Conservation (phyloP, 2,797 vertebrate genomes). For the Pipistrellus nathusii region DNA sequence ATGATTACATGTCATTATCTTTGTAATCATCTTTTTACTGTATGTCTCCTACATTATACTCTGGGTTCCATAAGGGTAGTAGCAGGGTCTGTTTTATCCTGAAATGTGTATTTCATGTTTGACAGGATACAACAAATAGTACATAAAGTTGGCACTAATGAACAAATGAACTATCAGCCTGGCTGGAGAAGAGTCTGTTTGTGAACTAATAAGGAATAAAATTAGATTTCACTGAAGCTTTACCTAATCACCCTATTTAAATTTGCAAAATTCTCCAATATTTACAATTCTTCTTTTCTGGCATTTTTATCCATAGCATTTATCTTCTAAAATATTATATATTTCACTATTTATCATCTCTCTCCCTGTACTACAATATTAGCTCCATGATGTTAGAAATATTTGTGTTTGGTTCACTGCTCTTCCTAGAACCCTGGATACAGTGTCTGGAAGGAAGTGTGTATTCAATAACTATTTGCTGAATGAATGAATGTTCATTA, state of each 20-base stretch:
- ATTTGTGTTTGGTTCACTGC: not conserved
- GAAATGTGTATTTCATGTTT: conserved; percentile 1
- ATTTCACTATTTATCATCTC: conserved; percentile 30
- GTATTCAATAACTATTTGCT: conserved; percentile 20
- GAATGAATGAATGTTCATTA: conserved; percentile 24
- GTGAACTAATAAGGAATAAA: conserved; percentile 32
- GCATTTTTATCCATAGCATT: conserved; percentile 23
- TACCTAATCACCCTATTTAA: conserved; percentile 42
- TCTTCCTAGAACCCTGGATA: conserved; percentile 48
- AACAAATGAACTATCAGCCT: conserved; percentile 22
- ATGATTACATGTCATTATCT: conserved; percentile 57
- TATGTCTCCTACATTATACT: not conserved
- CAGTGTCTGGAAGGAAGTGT: not conserved
- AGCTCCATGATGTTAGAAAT: conserved; percentile 5
- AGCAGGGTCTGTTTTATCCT: conserved; percentile 35
- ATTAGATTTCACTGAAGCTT: not conserved
- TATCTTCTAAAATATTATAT: conserved; percentile 26
- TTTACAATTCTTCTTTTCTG: not conserved
- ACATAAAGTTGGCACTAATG: not conserved
- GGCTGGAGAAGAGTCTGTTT: not conserved
- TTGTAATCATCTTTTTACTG: conserved; percentile 27
- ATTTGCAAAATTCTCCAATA: conserved; percentile 46
- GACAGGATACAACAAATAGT: not conserved
- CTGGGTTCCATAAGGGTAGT: not conserved
- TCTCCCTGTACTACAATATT: conserved; percentile 24